Percentiles rank a stretch among this genome's conserved stretches.
Evolutionary conservation across 2,888 invertebrate species (phyloP).

Genomic region (Aphidius colemani): DNA sequence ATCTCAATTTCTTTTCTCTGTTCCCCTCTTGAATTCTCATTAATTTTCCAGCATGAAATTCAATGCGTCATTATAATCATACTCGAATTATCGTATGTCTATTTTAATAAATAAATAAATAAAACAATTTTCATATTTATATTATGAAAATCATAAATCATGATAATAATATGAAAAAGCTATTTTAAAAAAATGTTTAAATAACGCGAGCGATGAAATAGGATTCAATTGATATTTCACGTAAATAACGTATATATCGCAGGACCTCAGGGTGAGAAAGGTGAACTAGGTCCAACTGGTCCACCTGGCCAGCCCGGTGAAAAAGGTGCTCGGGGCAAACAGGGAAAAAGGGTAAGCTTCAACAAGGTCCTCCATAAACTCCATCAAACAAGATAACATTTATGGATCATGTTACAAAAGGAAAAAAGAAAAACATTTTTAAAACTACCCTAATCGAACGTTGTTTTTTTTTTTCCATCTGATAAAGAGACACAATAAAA

Average conservation of each 20-base stretch:
- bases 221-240: constrained; percentile 19
- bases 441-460: not conserved
- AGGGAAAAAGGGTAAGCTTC: constrained; percentile 89
- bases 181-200: not conserved
- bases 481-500: not conserved
- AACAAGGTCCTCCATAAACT: constrained; percentile 53
- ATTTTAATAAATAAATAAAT: too few species aligned
- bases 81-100: too few species aligned
- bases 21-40: not conserved
- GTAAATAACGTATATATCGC: constrained; percentile 34
- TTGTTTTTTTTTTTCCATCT: not conserved
- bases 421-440: not conserved
- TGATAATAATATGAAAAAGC: not conserved
- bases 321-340: constrained; percentile 88
- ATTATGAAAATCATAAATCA: not conserved
- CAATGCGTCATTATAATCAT: not conserved
- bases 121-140: too few species aligned
- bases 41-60: constrained; percentile 2
- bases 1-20: constrained; percentile 9
- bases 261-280: constrained; percentile 75
- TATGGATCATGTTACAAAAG: constrained; percentile 24
- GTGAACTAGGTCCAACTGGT: constrained; percentile 77
- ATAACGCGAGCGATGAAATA: not conserved
- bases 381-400: constrained; percentile 24
- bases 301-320: constrained; percentile 81